phyloP scores from a whole-genome alignment of 2,113 vertebrate species.

The Mustelus asterias region DNA sequence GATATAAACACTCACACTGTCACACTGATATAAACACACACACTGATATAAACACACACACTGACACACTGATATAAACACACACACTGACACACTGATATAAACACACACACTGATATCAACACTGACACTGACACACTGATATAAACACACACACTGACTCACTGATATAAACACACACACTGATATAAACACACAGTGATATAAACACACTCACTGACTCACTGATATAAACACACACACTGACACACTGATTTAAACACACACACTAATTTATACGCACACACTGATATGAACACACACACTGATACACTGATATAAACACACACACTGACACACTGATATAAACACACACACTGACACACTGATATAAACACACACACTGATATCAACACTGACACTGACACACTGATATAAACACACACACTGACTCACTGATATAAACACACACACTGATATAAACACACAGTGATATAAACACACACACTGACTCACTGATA shows the following conservation, averaged over 20 bases:
- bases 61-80: neutral
- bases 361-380: neutral
- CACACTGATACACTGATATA: neutral
- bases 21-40: neutral
- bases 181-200: neutral
- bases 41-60: neutral
- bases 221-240: neutral
- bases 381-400: neutral
- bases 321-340: neutral
- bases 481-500: neutral
- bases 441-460: neutral
- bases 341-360: neutral
- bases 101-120: neutral
- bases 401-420: neutral
- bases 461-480: neutral
- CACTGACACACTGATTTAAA: too few species aligned
- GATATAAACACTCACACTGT: neutral
- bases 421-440: neutral
- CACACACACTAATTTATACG: neutral
- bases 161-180: neutral
- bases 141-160: neutral
- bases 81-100: neutral
- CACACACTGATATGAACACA: neutral
- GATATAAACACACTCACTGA: too few species aligned
- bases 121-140: neutral